Percentiles rank a stretch among this genome's conserved stretches.
phyloP scores from a whole-genome alignment of 2,797 vertebrate species.

The Peromyscus nudipes region DNA sequence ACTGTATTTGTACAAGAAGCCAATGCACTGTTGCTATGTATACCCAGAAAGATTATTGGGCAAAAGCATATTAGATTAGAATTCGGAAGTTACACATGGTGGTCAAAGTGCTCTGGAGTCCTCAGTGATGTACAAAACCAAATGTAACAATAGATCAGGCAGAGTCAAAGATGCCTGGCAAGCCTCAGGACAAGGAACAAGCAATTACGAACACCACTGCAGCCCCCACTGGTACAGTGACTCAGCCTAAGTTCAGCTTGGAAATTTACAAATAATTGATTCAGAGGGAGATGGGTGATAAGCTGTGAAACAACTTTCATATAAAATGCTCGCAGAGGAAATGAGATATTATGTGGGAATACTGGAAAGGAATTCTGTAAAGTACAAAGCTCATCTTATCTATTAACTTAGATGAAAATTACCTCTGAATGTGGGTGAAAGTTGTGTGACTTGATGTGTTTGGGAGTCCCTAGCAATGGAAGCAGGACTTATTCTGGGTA shows the following conservation, averaged over 20 bases:
- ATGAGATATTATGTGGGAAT: constrained; percentile 60
- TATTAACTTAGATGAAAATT: background rate
- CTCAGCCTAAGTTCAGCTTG: constrained; percentile 74
- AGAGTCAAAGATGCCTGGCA: constrained; percentile 78
- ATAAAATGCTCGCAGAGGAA: constrained; percentile 63
- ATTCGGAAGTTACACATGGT: constrained; percentile 64
- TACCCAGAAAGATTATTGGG: constrained; percentile 24
- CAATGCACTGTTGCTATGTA: background rate
- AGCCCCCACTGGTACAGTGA: constrained; percentile 75
- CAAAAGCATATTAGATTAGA: constrained; percentile 43
- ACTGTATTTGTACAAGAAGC: background rate
- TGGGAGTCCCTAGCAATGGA: too few species aligned
- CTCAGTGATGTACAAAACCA: constrained; percentile 73
- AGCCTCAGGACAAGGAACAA: constrained; percentile 74
- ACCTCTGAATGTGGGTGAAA: too few species aligned
- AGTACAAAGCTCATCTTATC: background rate
- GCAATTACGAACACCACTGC: constrained; percentile 82
- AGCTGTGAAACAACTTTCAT: constrained; percentile 73
- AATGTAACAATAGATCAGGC: constrained; percentile 74
- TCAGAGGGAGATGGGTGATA: constrained; percentile 57
- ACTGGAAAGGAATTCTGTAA: constrained; percentile 51
- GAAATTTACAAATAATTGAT: constrained; percentile 80
- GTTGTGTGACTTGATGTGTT: too few species aligned
- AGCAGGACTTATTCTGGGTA: too few species aligned
- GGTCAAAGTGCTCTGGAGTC: constrained; percentile 38